Conservation (phyloP, 2,797 vertebrate species). For the Lacerta agilis region DNA sequence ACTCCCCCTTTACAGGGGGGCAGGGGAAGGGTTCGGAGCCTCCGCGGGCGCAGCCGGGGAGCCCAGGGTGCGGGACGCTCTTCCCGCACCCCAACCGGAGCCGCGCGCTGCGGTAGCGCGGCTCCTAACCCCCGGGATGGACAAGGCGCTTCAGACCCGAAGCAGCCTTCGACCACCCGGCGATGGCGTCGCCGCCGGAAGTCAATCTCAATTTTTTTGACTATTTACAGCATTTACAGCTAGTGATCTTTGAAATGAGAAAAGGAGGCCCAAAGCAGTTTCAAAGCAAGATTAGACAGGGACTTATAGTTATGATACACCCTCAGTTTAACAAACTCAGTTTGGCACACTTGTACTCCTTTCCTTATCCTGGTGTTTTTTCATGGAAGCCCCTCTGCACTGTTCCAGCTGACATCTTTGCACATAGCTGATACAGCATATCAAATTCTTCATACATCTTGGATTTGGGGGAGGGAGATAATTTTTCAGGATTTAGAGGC, state of each 20-base stretch:
- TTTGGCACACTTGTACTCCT: neutral
- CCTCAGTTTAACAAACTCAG: neutral
- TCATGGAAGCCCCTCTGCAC: neutral
- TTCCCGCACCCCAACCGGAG: too few species aligned
- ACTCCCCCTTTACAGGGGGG: too few species aligned
- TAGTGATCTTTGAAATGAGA: conserved; percentile 10
- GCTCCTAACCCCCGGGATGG: too few species aligned
- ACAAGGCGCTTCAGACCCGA: too few species aligned
- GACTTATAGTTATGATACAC: neutral
- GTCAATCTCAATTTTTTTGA: conserved; percentile 16
- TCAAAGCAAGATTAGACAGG: neutral
- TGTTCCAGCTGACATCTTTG: neutral
- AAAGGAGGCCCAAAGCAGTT: neutral
- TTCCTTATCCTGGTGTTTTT: neutral
- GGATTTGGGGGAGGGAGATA: neutral
- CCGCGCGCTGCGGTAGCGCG: too few species aligned
- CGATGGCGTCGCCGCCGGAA: too few species aligned
- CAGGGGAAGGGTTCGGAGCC: too few species aligned
- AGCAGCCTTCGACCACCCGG: too few species aligned
- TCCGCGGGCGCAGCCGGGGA: too few species aligned
- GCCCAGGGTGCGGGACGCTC: too few species aligned
- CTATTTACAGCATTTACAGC: neutral
- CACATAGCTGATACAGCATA: neutral
- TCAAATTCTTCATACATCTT: neutral
- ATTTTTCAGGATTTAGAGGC: neutral